Base-by-base conservation (phyloP, 92 coral and sea anemone genomes). In the Parazoanthus atlanticus region DNA sequence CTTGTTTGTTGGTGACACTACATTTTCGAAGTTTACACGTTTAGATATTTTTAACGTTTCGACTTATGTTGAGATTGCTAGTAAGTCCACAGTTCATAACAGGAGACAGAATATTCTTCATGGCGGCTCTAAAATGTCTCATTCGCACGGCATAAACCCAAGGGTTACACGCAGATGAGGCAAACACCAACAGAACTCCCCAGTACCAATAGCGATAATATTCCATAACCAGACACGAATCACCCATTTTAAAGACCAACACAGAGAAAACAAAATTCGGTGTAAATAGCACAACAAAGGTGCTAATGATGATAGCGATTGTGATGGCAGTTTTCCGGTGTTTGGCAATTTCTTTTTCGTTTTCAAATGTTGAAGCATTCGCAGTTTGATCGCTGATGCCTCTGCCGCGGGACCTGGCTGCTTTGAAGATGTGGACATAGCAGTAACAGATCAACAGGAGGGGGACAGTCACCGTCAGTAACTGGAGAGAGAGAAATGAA, bases 101-200 rank as follows among this genome's bases (percentile, higher is more conserved):
- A 33, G 65, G 11, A 13, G 46, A 43, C 7, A 81, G 25, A 78
- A 83, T 85, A 5, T 76, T 86, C 23, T 83, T 86, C 58, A 89
- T 84, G 1, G 92, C 89, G 54, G 16, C 65, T 47, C 87, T 85
- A 23, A 89, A 89, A 15, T 83, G 85, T 2, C 88, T 85, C 86
- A 90, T 85, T n/a, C 92, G 61, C 67, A 90, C 31, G 21, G 92
- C 89, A 56, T 90, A 90, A 8, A 90, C 79, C 89, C 89, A 90
- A 36, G 92, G 92, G 33, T 90, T 90, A 10, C 66, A 26, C 2
- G 89, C 89, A 21, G 92, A 90, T 12, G 82, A 78, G 15, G 54
- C 80, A 25, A 90, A 90, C 6, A 58, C 92, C 8, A 90, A 41
- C 16, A 85, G 56, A 31, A 76, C 71, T 6, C 73, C 92, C 92